phyloP scores from a whole-genome alignment of 2,113 vertebrate genomes.

The Lagopus muta region DNA sequence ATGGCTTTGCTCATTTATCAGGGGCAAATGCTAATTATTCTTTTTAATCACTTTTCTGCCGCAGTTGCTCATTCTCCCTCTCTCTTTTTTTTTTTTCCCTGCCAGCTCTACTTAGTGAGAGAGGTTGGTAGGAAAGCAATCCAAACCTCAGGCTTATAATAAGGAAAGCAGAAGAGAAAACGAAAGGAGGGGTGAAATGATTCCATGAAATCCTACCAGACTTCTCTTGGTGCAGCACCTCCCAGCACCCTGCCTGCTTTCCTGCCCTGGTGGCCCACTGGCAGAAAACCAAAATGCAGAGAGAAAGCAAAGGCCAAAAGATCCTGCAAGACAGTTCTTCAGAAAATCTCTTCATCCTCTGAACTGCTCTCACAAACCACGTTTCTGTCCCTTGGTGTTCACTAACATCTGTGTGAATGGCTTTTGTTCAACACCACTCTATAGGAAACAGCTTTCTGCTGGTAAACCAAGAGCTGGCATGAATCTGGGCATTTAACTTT shows the following conservation, averaged over 20 bases:
- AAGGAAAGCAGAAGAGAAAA: slow-evolving; percentile 47
- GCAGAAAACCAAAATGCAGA: neutral
- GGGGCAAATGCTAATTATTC: slow-evolving; percentile 85
- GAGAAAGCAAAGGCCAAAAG: neutral
- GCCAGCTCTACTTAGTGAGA: slow-evolving; percentile 44
- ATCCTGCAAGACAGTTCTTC: neutral
- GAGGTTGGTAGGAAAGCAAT: slow-evolving; percentile 54
- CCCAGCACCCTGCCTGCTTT: neutral
- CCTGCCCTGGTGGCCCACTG: neutral
- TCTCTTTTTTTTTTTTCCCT: neutral
- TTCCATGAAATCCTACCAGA: slow-evolving; percentile 15
- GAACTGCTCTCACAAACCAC: neutral
- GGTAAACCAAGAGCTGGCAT: neutral
- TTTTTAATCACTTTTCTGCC: slow-evolving; percentile 86
- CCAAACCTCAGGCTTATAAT: slow-evolving; percentile 56
- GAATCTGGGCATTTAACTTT: neutral
- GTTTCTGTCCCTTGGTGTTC: neutral
- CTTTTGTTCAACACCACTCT: neutral
- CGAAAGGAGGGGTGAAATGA: slow-evolving; percentile 3
- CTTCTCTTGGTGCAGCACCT: neutral
- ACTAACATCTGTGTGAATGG: neutral
- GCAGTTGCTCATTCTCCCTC: slow-evolving; percentile 67
- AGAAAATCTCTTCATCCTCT: neutral
- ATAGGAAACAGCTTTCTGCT: neutral
- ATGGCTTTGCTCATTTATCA: slow-evolving; percentile 83